Percentiles rank a stretch among this genome's conserved stretches.
phyloP scores from a whole-genome alignment of 1,140 invertebrate species.

The Potamilus streckersoni region DNA sequence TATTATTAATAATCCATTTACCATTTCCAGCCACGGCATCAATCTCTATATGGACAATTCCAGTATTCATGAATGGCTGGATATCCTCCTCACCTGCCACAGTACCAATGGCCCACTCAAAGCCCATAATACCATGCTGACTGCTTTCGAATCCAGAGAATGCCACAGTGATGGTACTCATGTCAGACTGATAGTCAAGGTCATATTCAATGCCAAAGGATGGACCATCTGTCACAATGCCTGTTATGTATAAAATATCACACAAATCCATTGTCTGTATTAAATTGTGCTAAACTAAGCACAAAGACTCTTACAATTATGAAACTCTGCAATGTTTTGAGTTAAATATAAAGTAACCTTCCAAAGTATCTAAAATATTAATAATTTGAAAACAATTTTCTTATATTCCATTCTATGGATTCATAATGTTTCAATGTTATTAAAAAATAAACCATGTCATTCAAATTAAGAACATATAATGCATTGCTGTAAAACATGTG shows the following conservation, averaged over 20 bases:
- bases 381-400: too few species aligned
- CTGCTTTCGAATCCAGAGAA: conserved; percentile 31
- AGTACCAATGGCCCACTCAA: conserved; percentile 29
- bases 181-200: conserved; percentile 24
- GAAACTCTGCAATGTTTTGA: too few species aligned
- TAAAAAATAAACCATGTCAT: too few species aligned
- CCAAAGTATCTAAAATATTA: too few species aligned
- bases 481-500: too few species aligned
- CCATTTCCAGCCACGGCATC: conserved; percentile 6
- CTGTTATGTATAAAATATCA: neutral
- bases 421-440: too few species aligned
- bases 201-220: conserved; percentile 5
- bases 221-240: conserved; percentile 23
- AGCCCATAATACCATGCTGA: conserved; percentile 16
- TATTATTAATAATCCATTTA: neutral
- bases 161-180: conserved; percentile 12
- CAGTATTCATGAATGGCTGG: conserved; percentile 12
- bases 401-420: too few species aligned
- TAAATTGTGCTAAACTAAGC: too few species aligned
- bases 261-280: too few species aligned
- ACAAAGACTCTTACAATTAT: too few species aligned
- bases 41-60: conserved; percentile 2
- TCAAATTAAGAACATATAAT: too few species aligned
- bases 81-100: conserved; percentile 18
- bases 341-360: too few species aligned